Percentiles rank a stretch among this genome's conserved stretches.
Conservation (phyloP, 2,113 vertebrate genomes). For the Tursiops truncatus region DNA sequence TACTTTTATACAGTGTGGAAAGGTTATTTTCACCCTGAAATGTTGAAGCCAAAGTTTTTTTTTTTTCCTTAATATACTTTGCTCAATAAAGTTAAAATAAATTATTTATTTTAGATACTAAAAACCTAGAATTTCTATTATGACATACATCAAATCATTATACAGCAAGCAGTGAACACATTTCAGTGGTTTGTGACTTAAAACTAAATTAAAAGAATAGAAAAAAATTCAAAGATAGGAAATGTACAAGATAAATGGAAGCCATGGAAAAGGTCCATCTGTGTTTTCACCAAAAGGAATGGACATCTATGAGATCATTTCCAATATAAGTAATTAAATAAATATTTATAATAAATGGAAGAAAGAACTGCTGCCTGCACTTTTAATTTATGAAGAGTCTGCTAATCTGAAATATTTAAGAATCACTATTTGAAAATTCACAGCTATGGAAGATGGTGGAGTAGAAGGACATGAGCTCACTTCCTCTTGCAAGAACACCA, state of each 20-base stretch:
- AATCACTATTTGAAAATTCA: not conserved
- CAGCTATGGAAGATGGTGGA: not conserved
- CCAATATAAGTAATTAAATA: not conserved
- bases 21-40: constrained; percentile 9
- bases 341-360: not conserved
- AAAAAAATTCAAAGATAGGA: constrained; percentile 30
- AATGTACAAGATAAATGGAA: not conserved
- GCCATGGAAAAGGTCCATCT: not conserved
- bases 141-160: not conserved
- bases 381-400: not conserved
- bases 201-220: not conserved
- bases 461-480: too few relatives aligned
- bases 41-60: not conserved
- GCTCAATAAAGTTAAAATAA: constrained; percentile 5
- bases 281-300: not conserved
- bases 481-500: too few relatives aligned
- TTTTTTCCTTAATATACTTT: not conserved
- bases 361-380: not conserved
- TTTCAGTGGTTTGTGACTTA: not conserved
- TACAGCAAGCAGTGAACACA: not conserved
- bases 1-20: not conserved
- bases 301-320: not conserved
- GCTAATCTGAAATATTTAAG: not conserved
- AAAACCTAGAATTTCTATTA: constrained; percentile 12
- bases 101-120: constrained; percentile 20